Evolutionary conservation across 2,888 invertebrate species (phyloP).

Genomic region (Drosophila yooni): DNA sequence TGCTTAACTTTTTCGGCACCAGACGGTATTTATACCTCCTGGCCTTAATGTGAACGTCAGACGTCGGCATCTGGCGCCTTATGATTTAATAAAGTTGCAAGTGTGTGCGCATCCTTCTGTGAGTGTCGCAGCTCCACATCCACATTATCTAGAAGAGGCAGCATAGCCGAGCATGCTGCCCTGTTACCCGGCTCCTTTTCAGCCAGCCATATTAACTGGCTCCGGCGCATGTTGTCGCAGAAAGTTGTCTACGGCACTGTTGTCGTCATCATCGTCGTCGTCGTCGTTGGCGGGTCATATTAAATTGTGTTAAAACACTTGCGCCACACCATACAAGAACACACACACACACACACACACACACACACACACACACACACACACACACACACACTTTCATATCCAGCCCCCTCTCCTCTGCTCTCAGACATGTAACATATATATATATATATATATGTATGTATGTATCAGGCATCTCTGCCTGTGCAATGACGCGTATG

Average conservation of each 20-base stretch:
- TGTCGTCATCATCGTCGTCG: slow-evolving; percentile 7
- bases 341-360: neutral
- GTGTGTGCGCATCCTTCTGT: slow-evolving; percentile 34
- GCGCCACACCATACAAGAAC: slow-evolving; percentile 48
- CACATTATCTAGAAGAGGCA: slow-evolving; percentile 38
- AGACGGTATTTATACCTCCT: slow-evolving; percentile 9
- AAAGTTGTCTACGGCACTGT: slow-evolving; percentile 22
- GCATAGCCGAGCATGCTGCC: slow-evolving; percentile 2
- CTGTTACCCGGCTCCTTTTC: slow-evolving; percentile 23
- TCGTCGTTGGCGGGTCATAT: slow-evolving; percentile 47
- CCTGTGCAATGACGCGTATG: slow-evolving; percentile 63
- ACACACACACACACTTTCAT: neutral
- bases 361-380: neutral
- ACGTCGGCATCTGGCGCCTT: slow-evolving; percentile 58
- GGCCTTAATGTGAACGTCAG: slow-evolving; percentile 43
- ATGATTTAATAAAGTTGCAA: slow-evolving; percentile 56
- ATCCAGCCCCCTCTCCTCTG: neutral
- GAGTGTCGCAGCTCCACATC: slow-evolving; percentile 6
- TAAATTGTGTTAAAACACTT: slow-evolving; percentile 63
- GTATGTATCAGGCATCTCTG: slow-evolving; percentile 6
- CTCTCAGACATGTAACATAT: no score
- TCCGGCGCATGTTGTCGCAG: slow-evolving; percentile 34
- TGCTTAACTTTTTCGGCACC: slow-evolving; percentile 21
- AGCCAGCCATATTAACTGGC: slow-evolving; percentile 42
- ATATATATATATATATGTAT: no score